Conservation (phyloP, 1,140 invertebrate species). For the Rhyzopertha dominica region DNA sequence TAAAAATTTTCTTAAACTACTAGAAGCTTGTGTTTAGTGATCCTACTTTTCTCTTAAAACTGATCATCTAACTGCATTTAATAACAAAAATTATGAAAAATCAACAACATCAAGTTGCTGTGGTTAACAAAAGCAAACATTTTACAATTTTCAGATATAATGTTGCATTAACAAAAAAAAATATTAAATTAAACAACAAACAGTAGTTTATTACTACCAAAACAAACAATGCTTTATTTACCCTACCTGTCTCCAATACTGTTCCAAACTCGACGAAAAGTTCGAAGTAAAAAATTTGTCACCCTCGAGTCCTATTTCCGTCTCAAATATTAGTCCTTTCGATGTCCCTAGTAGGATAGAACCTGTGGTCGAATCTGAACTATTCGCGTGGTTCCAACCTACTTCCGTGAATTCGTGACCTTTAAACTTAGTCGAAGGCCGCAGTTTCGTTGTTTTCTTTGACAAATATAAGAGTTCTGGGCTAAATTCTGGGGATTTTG, state of each 20-base stretch:
- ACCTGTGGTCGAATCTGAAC: slow-evolving; percentile 64
- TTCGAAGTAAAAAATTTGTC: slow-evolving; percentile 67
- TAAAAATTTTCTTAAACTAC: too few species aligned
- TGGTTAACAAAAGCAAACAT: too few species aligned
- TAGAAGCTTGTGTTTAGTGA: too few species aligned
- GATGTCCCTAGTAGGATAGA: slow-evolving; percentile 85
- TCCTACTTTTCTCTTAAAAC: too few species aligned
- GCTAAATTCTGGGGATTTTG: slow-evolving; percentile 57
- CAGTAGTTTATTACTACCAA: too few species aligned
- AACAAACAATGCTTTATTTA: too few species aligned
- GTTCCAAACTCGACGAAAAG: slow-evolving; percentile 63
- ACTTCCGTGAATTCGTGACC: slow-evolving; percentile 87
- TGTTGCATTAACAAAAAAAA: slow-evolving; percentile 7
- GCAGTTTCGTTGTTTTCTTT: slow-evolving; percentile 49
- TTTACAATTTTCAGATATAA: slow-evolving; percentile 4
- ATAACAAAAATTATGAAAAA: too few species aligned
- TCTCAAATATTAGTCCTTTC: slow-evolving; percentile 87
- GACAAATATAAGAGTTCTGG: slow-evolving; percentile 78
- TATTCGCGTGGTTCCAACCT: slow-evolving; percentile 79
- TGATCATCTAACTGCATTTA: too few species aligned
- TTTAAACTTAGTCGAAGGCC: slow-evolving; percentile 54
- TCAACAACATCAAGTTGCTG: too few species aligned
- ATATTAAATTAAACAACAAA: slow-evolving; percentile 1
- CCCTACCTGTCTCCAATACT: slow-evolving; percentile 82
- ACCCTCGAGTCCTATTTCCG: slow-evolving; percentile 73